Evolutionary conservation across 2,888 invertebrate genomes (phyloP).

Genomic region (Strigamia maritima): DNA sequence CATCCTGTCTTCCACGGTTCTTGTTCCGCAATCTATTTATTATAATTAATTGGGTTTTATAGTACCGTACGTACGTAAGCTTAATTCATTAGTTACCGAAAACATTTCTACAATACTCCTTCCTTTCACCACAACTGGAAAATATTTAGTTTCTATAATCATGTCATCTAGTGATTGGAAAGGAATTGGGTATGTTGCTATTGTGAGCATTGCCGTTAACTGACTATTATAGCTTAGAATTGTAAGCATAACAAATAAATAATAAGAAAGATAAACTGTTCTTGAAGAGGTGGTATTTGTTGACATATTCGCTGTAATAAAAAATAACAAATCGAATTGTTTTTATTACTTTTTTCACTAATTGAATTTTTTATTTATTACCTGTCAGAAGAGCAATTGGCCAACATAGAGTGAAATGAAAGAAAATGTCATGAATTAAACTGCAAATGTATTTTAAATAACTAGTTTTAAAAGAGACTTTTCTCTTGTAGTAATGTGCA

Average conservation of each 20-base stretch:
- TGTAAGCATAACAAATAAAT: not conserved
- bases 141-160: not conserved
- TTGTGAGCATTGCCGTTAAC: not conserved
- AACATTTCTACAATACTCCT: not conserved
- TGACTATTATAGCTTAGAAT: not conserved
- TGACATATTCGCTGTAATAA: not conserved
- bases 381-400: not conserved
- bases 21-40: not conserved
- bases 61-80: too few species aligned
- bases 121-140: not conserved
- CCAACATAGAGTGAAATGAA: not conserved
- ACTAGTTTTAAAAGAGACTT: not conserved
- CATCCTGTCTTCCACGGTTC: not conserved
- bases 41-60: not conserved
- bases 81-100: not conserved
- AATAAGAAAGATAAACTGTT: not conserved
- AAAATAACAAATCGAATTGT: not conserved
- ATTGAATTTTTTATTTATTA: too few species aligned
- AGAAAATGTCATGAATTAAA: not conserved
- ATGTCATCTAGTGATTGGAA: not conserved
- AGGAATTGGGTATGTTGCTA: not conserved
- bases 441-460: not conserved
- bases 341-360: too few species aligned
- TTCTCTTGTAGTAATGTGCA: not conserved
- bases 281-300: not conserved